phyloP scores from a whole-genome alignment of 2,113 vertebrate species.

The Phyllostomus discolor region DNA sequence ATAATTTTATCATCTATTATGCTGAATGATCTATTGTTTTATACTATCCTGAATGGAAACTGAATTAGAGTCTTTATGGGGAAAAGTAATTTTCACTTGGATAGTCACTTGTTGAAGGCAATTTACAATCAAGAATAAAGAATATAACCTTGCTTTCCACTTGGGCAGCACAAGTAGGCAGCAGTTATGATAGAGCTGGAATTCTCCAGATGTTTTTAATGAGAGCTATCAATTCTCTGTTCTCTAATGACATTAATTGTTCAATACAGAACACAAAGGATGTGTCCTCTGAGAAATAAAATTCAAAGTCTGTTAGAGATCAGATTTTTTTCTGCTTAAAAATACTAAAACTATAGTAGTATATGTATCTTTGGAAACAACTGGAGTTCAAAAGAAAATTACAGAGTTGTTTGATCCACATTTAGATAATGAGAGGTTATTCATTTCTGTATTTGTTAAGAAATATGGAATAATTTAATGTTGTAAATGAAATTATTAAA shows the following conservation, averaged over 20 bases:
- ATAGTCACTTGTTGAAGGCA: neutral
- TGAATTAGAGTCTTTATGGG: neutral
- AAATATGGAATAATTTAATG: neutral
- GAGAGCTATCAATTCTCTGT: conserved; percentile 73
- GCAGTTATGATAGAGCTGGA: conserved; percentile 36
- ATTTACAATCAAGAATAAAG: neutral
- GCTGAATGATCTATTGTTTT: neutral
- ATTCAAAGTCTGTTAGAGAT: conserved; percentile 20
- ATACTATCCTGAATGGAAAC: neutral
- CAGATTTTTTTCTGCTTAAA: conserved; percentile 41
- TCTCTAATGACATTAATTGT: conserved; percentile 68
- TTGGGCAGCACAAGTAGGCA: conserved; percentile 38
- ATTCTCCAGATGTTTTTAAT: conserved; percentile 75
- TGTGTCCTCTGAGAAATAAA: conserved; percentile 55
- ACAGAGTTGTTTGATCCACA: neutral
- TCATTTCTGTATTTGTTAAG: neutral
- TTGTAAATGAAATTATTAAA: no score
- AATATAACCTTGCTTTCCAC: conserved; percentile 64
- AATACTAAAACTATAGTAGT: neutral
- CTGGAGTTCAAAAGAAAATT: conserved; percentile 41
- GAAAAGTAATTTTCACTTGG: neutral
- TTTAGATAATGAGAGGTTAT: neutral
- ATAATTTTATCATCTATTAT: neutral
- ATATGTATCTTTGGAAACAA: neutral
- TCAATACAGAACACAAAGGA: conserved; percentile 42